These are phyloP conservation scores for Corythoichthys haematopterus DNA, from an alignment of 2,113 vertebrate species.

Conservation along the genomic window DNA sequence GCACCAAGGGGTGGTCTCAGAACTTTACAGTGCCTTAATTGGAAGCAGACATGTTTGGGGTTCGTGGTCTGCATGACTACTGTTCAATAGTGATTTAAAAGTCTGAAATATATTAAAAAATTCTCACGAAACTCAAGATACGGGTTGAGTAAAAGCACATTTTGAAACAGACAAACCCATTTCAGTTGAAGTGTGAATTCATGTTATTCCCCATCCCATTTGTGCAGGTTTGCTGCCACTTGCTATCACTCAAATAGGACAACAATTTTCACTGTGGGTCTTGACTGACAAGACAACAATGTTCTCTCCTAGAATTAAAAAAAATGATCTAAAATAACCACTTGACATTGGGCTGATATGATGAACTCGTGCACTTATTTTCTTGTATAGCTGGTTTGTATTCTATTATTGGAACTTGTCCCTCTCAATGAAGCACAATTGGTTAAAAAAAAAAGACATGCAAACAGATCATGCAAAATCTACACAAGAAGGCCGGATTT, in stretches of 20 bases:
- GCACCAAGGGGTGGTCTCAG: conserved; percentile 81
- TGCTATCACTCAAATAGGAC: conserved; percentile 39
- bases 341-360: not conserved
- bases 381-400: too few species aligned
- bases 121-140: conserved; percentile 83
- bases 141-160: conserved; percentile 76
- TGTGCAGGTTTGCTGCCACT: conserved; percentile 42
- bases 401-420: not conserved
- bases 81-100: conserved; percentile 88
- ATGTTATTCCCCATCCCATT: conserved; percentile 52
- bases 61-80: conserved; percentile 86
- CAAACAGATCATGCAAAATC: too few species aligned
- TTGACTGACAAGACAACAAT: conserved; percentile 17
- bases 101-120: conserved; percentile 81
- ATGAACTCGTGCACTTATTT: not conserved
- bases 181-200: conserved; percentile 44
- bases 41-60: conserved; percentile 86
- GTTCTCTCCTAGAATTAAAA: not conserved
- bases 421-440: not conserved
- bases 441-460: not conserved
- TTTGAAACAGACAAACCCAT: conserved; percentile 64
- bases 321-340: not conserved
- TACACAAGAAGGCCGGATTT: too few species aligned
- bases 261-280: conserved; percentile 34
- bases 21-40: conserved; percentile 81